These are phyloP conservation scores for Mesodorylaimus sp. DNA, from an alignment of 2,888 invertebrate species.

Conservation along the genomic window DNA sequence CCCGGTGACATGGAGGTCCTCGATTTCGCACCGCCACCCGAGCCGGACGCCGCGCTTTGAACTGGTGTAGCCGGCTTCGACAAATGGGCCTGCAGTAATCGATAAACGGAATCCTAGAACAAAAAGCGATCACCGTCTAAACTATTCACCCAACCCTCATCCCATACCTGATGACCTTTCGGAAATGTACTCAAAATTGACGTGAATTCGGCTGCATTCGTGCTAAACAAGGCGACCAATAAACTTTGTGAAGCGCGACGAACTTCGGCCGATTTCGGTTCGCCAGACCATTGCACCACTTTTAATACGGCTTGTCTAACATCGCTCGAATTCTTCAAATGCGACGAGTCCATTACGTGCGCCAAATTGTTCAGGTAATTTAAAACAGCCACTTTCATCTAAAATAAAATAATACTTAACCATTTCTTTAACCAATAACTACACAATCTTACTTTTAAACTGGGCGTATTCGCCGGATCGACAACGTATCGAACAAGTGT, in stretches of 20 bases:
- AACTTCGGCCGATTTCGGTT: conserved; percentile 48
- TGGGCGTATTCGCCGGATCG: conserved; percentile 15
- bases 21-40: too few species aligned
- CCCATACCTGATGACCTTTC: conserved; percentile 29
- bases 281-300: conserved; percentile 52
- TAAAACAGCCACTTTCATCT: conserved; percentile 39
- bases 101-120: conserved; percentile 8
- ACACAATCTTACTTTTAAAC: conserved; percentile 12
- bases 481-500: conserved; percentile 12
- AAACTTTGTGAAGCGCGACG: conserved; percentile 44
- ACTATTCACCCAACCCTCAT: conserved; percentile 12
- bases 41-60: not conserved
- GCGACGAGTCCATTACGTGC: conserved; percentile 32
- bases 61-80: not conserved
- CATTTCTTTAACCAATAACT: not conserved
- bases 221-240: conserved; percentile 66
- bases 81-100: conserved; percentile 8
- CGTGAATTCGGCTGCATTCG: conserved; percentile 73
- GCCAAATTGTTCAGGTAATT: conserved; percentile 36
- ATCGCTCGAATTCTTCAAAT: conserved; percentile 40
- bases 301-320: conserved; percentile 45
- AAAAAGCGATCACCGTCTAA: not conserved
- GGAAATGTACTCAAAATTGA: conserved; percentile 42
- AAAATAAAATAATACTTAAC: conserved; percentile 26
- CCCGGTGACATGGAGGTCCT: too few species aligned